Conservation (phyloP, 2,888 invertebrate species). For the Chydorus sphaericus region DNA sequence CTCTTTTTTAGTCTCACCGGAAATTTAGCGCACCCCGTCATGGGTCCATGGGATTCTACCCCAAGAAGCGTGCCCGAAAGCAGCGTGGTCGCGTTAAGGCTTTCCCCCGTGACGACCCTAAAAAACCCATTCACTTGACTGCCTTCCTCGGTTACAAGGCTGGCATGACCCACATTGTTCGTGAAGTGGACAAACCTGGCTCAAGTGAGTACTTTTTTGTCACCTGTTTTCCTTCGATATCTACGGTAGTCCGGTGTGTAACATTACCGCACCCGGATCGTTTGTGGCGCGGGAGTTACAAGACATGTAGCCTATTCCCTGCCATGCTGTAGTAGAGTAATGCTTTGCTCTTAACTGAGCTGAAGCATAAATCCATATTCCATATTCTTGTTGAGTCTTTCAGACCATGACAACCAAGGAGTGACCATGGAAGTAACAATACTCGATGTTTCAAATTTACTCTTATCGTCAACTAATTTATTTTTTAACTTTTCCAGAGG, state of each 20-base stretch:
- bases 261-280: constrained; percentile 5
- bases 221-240: neutral
- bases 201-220: constrained; percentile 62
- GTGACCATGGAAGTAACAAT: constrained; percentile 14
- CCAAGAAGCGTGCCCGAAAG: constrained; percentile 89
- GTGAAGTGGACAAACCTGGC: constrained; percentile 96
- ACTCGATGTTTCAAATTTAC: no score
- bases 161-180: constrained; percentile 98
- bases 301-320: constrained; percentile 24
- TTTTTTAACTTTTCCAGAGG: constrained; percentile 46
- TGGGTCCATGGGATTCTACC: constrained; percentile 99
- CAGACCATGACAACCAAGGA: constrained; percentile 7
- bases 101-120: constrained; percentile 94
- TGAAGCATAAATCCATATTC: constrained; percentile 10
- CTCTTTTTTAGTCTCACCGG: constrained; percentile 77
- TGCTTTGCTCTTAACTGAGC: neutral
- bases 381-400: constrained; percentile 10
- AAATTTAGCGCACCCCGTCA: constrained; percentile 99
- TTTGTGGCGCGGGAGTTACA: constrained; percentile 25
- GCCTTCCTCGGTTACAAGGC: constrained; percentile 98
- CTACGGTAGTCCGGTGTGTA: neutral
- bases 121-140: constrained; percentile 92
- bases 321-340: constrained; percentile 19
- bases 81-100: constrained; percentile 99
- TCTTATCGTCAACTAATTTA: neutral